Evolutionary conservation across 2,797 vertebrate species (phyloP).

Genomic region (Coreius guichenoti): DNA sequence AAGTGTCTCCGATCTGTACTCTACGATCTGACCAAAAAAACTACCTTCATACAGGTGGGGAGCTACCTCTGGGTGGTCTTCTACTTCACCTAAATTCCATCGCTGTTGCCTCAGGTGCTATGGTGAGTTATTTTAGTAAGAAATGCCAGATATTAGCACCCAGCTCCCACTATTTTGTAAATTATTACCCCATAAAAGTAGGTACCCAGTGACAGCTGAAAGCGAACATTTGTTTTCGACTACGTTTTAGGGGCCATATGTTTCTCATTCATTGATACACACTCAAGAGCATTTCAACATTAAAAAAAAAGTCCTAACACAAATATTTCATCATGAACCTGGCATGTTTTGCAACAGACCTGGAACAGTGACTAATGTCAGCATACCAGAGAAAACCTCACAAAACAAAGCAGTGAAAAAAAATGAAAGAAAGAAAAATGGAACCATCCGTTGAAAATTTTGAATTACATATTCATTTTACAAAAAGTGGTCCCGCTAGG

Average conservation of each 20-base stretch:
- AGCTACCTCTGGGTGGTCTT: constrained; percentile 65
- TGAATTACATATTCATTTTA: constrained; percentile 41
- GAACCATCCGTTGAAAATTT: constrained; percentile 45
- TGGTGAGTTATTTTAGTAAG: constrained; percentile 63
- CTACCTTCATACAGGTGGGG: constrained; percentile 57
- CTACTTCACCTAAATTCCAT: constrained; percentile 65
- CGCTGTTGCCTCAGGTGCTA: constrained; percentile 67
- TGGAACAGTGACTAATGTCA: constrained; percentile 57
- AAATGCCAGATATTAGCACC: constrained; percentile 71
- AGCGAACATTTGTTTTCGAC: constrained; percentile 69
- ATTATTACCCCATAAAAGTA: constrained; percentile 70
- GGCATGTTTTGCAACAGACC: constrained; percentile 59
- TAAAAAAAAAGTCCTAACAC: constrained; percentile 60
- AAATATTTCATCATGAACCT: constrained; percentile 65
- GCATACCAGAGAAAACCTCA: constrained; percentile 52
- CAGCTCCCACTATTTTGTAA: constrained; percentile 69
- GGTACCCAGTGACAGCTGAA: constrained; percentile 68
- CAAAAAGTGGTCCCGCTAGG: constrained; percentile 27
- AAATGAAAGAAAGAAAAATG: constrained; percentile 45
- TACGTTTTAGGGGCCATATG: constrained; percentile 74
- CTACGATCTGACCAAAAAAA: constrained; percentile 38
- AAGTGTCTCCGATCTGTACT: constrained; percentile 24
- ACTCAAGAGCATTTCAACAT: constrained; percentile 79
- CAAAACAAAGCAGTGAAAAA: constrained; percentile 51
- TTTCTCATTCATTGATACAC: constrained; percentile 80